Conservation (phyloP, 2,888 invertebrate species). For the Marronus borbonicus region DNA sequence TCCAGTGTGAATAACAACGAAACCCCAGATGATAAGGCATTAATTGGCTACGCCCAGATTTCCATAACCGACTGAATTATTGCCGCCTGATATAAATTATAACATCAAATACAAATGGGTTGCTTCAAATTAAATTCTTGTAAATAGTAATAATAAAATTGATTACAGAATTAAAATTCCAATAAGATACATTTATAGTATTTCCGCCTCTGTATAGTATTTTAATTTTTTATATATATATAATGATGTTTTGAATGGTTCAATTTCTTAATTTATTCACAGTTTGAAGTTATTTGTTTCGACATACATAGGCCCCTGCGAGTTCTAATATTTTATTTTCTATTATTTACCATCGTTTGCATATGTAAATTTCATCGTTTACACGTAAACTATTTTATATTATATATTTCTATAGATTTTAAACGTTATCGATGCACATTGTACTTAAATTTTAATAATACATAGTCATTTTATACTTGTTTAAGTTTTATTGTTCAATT, state of each 20-base stretch:
- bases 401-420: neutral
- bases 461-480: slow-evolving; percentile 36
- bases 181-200: slow-evolving; percentile 43
- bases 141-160: slow-evolving; percentile 19
- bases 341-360: neutral
- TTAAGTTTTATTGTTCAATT: slow-evolving; percentile 8
- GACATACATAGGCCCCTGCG: neutral
- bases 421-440: slow-evolving; percentile 31
- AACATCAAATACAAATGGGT: slow-evolving; percentile 15
- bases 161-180: slow-evolving; percentile 44
- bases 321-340: neutral
- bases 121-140: slow-evolving; percentile 37
- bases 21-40: slow-evolving; percentile 92
- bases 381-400: slow-evolving; percentile 17
- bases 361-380: neutral
- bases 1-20: slow-evolving; percentile 82
- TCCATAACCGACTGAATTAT: slow-evolving; percentile 85
- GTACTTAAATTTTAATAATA: slow-evolving; percentile 40
- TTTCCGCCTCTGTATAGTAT: slow-evolving; percentile 44
- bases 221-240: slow-evolving; percentile 28
- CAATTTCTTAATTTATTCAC: slow-evolving; percentile 22
- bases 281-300: neutral
- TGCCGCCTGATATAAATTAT: slow-evolving; percentile 5
- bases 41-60: slow-evolving; percentile 98
- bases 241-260: slow-evolving; percentile 17